Evolutionary conservation across 2,888 invertebrate genomes (phyloP), one percentile per base, ranked within the genome.

Genomic region (Athripsodes cinereus): DNA sequence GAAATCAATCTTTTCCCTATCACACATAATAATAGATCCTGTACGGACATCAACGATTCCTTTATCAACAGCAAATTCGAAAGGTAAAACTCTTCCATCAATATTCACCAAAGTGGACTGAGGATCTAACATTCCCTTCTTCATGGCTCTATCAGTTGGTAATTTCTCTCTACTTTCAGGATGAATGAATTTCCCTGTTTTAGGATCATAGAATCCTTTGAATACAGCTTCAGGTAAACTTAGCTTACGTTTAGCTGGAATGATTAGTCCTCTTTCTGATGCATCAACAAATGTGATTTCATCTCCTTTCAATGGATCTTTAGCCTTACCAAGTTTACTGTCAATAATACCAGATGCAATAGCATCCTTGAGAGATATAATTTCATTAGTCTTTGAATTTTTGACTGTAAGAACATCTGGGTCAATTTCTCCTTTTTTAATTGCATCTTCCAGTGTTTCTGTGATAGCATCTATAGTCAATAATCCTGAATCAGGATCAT

Each of bases 171-270:
- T 85, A n/a, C 86, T 88, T 67, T 85, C 81, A 2, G 90, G 87
- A 70, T 89, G 88, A 35, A 86, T 86, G 68, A 92, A 90, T 68
- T 88, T 85, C 50, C 94, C 93, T 34, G 88, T 86, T 66, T 84
- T 82, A 0, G 90, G 87, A 76, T 96, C 92, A 68, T 93, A 94
- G 63, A 90, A 84, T n/a, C 93, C 93, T 73, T 90, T 88, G 68
- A 89, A 89, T n/a, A 95, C 87, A 1, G 94, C 94, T 74, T 93
- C 92, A 0, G 91, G 90, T 22, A 94, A 77, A 60, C 90, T 90
- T 63, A 92, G 85, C 71, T 88, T 90, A 54, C 87, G 85, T 70
- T 91, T 90, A 44, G 90, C 87, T 8, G 91, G 89, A 5, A 92
- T 81, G 53, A 93, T 84, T 26, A 92, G 75, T 22, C 92, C 92